Conservation (phyloP, 2,888 invertebrate species). For the Myopa tessellatipennis region DNA sequence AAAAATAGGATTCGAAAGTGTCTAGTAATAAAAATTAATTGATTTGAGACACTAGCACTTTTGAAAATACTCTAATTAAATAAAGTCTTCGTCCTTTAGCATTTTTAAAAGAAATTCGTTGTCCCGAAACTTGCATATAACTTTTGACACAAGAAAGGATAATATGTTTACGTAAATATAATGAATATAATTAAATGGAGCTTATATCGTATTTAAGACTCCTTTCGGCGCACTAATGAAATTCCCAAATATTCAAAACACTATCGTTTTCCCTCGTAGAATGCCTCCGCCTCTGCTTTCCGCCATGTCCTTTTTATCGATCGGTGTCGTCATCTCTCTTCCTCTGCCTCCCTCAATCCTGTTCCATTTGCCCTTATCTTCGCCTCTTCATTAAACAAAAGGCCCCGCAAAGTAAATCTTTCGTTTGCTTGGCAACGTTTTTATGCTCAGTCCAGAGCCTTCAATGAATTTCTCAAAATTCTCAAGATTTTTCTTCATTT, state of each 20-base stretch:
- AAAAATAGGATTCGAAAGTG: background rate
- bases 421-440: slow-evolving; percentile 65
- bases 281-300: too few species aligned
- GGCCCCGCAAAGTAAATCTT: slow-evolving; percentile 67
- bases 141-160: too few species aligned
- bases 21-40: background rate
- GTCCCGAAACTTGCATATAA: slow-evolving; percentile 2
- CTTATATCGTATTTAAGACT: too few species aligned
- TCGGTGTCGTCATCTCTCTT: background rate
- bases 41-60: background rate
- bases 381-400: slow-evolving; percentile 59
- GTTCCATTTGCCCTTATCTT: too few species aligned
- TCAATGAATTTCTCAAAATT: slow-evolving; percentile 66
- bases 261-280: too few species aligned
- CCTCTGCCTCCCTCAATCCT: background rate
- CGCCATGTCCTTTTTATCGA: too few species aligned
- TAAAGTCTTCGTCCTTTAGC: background rate
- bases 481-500: slow-evolving; percentile 58
- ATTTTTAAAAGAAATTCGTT: background rate
- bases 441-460: slow-evolving; percentile 62
- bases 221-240: too few species aligned
- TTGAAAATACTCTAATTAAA: background rate
- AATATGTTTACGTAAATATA: too few species aligned
- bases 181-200: too few species aligned
- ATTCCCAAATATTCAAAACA: too few species aligned